Percentiles rank a stretch among this genome's conserved stretches.
Conservation (phyloP, 2,797 vertebrate genomes). For the Phrynocephalus forsythii region DNA sequence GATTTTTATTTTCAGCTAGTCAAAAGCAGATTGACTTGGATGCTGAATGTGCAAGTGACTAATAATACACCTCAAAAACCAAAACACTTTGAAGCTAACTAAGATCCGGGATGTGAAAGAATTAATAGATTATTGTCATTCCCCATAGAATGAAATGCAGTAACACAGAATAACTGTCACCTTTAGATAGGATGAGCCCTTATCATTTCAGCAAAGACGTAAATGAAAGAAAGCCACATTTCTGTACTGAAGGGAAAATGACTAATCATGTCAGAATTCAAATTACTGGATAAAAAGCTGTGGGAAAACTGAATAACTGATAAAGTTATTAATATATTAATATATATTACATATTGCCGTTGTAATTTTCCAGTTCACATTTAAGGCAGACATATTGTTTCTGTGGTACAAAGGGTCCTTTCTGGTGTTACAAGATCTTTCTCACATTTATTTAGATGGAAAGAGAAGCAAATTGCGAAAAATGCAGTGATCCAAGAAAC, state of each 20-base stretch:
- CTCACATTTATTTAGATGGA: neutral
- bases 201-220: neutral
- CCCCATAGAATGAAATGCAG: neutral
- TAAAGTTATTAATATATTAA: neutral
- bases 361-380: slow-evolving; percentile 4
- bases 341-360: neutral
- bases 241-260: neutral
- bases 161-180: slow-evolving; percentile 31
- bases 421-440: neutral
- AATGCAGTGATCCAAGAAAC: neutral
- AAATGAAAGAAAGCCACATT: neutral
- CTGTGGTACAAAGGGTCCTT: neutral
- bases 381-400: neutral
- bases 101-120: slow-evolving; percentile 30
- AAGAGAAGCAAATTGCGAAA: neutral
- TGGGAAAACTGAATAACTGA: neutral
- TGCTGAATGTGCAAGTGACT: slow-evolving; percentile 24
- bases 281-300: slow-evolving; percentile 19
- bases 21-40: slow-evolving; percentile 16
- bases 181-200: neutral
- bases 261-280: slow-evolving; percentile 36
- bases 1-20: slow-evolving; percentile 35
- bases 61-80: neutral
- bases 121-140: slow-evolving; percentile 17
- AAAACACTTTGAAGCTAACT: slow-evolving; percentile 9